Evolutionary conservation across 2,113 vertebrate species (phyloP), one percentile per base, ranked within the genome.

Genomic region (Nibea albiflora): DNA sequence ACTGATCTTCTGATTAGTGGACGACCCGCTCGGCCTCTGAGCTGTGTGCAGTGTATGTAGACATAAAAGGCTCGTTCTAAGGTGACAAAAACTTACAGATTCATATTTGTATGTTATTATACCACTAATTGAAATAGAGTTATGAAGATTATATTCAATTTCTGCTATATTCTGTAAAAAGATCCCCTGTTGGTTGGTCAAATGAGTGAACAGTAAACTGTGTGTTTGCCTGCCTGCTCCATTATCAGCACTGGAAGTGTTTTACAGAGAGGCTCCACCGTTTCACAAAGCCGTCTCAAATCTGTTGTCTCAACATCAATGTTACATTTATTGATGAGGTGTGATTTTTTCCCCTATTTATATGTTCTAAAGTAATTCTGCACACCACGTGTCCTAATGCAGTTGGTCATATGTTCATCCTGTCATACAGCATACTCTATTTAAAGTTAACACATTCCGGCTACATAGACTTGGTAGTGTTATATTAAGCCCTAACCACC

Each of bases 281-380:
- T 46, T 62, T 65, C 65, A 64, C 65, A 81, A 78, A 85, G 66
- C 70, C 11, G 17, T 26, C 60, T 79, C 53, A 66, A 85, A 77
- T 84, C 10, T 42, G 49, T 24, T 44, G n/a, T 28, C 35, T 75
- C 35, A 63, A 44, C 49, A 9, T 63, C 60, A 11, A 8, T 14
- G 15, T 20, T 53, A 20, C 47, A 26, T 42, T 26, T 19, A 4
- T 26, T 65, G 50, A 75, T 19, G 31, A 42, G 12, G 22, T 67
- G 10, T 46, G 39, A 52, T 24, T 5, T 39, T 39, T 12, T 39
- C n/a, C 20, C 31, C 5, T 71, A 7, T 19, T 24, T 8, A 46
- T 39, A 58, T n/a, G 39, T 70, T 79, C 31, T 8, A 26, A 19
- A 44, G 46, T 44, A 26, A 5, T 26, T 63, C 14, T 31, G 26